A percentile compares a stretch with the other conserved stretches of the same genome.
Conservation (phyloP, 2,888 invertebrate species). For the Laothoe populi region DNA sequence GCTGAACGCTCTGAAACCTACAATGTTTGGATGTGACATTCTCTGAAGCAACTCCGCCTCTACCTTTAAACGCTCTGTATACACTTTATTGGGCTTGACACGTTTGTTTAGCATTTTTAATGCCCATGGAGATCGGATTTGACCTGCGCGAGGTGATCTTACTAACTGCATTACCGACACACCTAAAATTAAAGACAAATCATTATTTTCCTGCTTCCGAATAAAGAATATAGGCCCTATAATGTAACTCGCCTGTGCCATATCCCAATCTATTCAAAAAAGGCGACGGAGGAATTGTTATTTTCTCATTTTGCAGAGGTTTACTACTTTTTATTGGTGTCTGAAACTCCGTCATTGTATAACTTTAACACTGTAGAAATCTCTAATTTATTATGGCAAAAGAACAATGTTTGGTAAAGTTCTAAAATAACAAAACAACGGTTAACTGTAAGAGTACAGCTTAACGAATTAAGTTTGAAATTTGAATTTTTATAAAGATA, state of each 20-base stretch:
- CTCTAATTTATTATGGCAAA: not conserved
- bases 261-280: conserved; percentile 89
- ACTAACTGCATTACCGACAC: conserved; percentile 91
- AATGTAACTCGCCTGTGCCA: conserved; percentile 87
- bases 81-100: conserved; percentile 71
- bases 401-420: too few relatives aligned
- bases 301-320: conserved; percentile 54
- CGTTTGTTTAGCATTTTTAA: conserved; percentile 89
- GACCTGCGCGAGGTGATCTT: conserved; percentile 88
- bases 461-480: too few relatives aligned
- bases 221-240: not conserved
- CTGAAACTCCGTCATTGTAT: conserved; percentile 64
- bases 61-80: conserved; percentile 84
- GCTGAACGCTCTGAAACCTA: conserved; percentile 88
- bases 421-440: too few relatives aligned
- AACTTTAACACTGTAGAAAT: not conserved
- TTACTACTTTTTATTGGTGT: conserved; percentile 72
- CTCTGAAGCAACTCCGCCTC: conserved; percentile 89
- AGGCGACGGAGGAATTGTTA: conserved; percentile 89
- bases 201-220: not conserved
- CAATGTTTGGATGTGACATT: conserved; percentile 92
- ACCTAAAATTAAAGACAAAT: conserved; percentile 74
- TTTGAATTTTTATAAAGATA: conserved; percentile 1
- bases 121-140: conserved; percentile 93
- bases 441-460: too few relatives aligned